These are phyloP conservation scores for Myanophis thanlyinensis DNA, from an alignment of 2,113 vertebrate species.

Conservation along the genomic window DNA sequence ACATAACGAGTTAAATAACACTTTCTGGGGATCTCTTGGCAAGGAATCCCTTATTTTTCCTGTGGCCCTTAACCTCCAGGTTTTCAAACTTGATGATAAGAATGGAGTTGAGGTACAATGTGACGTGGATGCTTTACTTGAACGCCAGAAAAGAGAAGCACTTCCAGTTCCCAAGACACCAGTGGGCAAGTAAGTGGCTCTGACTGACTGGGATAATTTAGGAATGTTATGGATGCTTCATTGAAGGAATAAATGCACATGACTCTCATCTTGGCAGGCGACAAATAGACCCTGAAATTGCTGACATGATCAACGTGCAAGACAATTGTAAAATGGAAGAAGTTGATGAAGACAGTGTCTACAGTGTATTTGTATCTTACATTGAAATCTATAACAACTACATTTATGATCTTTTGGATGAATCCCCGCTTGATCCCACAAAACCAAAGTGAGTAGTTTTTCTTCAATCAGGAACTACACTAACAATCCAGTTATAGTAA, in stretches of 20 bases:
- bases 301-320: conserved; percentile 86
- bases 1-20: rapidly evolving
- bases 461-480: not conserved
- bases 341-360: conserved; percentile 93
- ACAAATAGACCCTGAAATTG: conserved; percentile 87
- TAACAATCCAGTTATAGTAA: not conserved
- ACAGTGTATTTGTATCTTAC: conserved; percentile 93
- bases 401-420: conserved; percentile 94
- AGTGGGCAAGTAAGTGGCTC: conserved; percentile 73
- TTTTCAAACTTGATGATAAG: conserved; percentile 95
- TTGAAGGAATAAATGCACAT: not conserved
- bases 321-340: conserved; percentile 82
- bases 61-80: conserved; percentile 63
- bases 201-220: rapidly evolving
- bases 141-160: conserved; percentile 88
- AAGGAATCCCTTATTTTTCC: rapidly evolving
- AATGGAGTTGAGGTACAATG: conserved; percentile 92
- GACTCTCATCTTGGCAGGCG: conserved; percentile 62
- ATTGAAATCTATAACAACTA: conserved; percentile 99
- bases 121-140: conserved; percentile 90
- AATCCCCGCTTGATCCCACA: conserved; percentile 80
- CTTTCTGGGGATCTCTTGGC: not conserved
- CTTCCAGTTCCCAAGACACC: conserved; percentile 76
- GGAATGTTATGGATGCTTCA: too few species aligned
- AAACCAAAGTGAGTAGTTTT: conserved; percentile 86